Percentiles rank a stretch among this genome's conserved stretches.
Evolutionary conservation across 2,888 invertebrate genomes (phyloP).

Genomic region (Trilocha varians): DNA sequence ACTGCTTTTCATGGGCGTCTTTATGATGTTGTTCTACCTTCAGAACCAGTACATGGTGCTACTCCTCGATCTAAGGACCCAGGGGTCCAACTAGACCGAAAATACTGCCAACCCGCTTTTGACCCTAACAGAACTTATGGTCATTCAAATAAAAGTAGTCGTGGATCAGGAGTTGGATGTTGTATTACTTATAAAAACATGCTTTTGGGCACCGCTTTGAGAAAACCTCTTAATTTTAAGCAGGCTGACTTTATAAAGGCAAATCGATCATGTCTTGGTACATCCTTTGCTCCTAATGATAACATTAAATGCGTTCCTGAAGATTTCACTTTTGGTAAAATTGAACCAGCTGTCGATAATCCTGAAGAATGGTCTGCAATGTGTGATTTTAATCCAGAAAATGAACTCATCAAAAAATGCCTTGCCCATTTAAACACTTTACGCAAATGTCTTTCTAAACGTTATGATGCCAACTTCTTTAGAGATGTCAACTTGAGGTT

Average conservation of each 20-base stretch:
- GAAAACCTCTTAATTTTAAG: constrained; percentile 24
- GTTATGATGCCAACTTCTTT: constrained; percentile 44
- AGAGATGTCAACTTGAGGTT: constrained; percentile 38
- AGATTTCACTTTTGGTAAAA: constrained; percentile 50
- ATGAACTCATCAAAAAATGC: constrained; percentile 53
- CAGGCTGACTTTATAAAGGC: constrained; percentile 35
- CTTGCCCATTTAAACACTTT: constrained; percentile 56
- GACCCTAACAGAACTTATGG: constrained; percentile 43
- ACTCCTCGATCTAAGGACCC: constrained; percentile 16
- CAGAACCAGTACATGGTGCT: constrained; percentile 15
- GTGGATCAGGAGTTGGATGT: constrained; percentile 34
- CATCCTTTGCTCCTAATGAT: constrained; percentile 29
- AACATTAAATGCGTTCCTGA: constrained; percentile 46
- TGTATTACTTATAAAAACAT: constrained; percentile 30
- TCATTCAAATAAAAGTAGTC: constrained; percentile 29
- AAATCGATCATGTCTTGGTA: constrained; percentile 28
- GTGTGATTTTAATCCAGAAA: constrained; percentile 42
- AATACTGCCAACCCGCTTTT: constrained; percentile 35
- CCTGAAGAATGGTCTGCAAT: constrained; percentile 54
- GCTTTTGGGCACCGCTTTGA: constrained; percentile 27
- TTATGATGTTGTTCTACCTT: constrained; percentile 30
- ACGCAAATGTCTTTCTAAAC: constrained; percentile 36
- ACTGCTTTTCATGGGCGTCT: constrained; percentile 11
- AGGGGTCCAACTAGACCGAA: constrained; percentile 21
- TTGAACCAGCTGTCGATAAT: constrained; percentile 35